phyloP scores from a whole-genome alignment of 2,888 invertebrate species.

The Callinectes sapidus region DNA sequence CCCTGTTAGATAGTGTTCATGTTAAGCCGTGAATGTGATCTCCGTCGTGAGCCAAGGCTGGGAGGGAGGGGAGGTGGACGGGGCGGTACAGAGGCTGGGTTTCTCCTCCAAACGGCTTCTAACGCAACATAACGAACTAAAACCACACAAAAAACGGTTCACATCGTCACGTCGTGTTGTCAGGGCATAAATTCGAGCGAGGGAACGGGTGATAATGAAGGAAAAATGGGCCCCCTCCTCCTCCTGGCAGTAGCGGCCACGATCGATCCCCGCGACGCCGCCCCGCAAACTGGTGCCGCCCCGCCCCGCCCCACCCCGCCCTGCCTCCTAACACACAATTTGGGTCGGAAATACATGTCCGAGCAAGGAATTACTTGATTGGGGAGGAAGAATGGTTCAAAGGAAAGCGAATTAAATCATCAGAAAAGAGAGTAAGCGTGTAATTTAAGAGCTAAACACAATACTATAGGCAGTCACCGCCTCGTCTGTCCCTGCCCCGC shows the following conservation, averaged over 20 bases:
- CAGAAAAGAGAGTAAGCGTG: too few species aligned
- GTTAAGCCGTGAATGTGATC: background rate
- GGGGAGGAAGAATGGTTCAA: too few species aligned
- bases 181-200: constrained; percentile 30
- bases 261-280: constrained; percentile 62
- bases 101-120: background rate
- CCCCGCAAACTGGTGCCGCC: constrained; percentile 40
- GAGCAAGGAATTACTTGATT: too few species aligned
- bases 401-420: too few species aligned
- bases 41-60: background rate
- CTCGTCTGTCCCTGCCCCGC: too few species aligned
- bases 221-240: constrained; percentile 61
- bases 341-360: too few species aligned
- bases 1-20: constrained; percentile 14
- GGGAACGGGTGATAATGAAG: constrained; percentile 52
- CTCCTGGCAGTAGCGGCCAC: constrained; percentile 59
- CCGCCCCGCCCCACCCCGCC: constrained; percentile 1
- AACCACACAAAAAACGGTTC: constrained; percentile 43
- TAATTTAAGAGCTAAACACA: too few species aligned
- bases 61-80: background rate
- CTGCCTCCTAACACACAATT: background rate
- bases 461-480: too few species aligned
- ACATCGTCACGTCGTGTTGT: constrained; percentile 41
- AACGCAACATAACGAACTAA: constrained; percentile 57
- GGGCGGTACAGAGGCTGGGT: background rate